Evolutionary conservation across 2,797 vertebrate species (phyloP), one percentile per base, ranked within the genome.

Genomic region (Parotocinclus haroldoi): DNA sequence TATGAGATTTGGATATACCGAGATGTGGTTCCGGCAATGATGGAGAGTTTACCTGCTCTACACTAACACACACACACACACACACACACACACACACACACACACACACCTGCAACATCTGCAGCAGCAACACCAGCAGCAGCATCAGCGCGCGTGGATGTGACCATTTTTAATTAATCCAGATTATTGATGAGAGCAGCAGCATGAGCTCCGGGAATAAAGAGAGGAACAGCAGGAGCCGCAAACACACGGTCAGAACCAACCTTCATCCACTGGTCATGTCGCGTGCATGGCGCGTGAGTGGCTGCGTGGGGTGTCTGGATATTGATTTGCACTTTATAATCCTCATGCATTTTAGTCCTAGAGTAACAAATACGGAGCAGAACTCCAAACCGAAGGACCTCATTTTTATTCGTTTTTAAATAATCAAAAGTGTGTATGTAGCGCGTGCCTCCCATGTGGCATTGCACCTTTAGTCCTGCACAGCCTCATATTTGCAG

Each of bases 181-280:
- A 13, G 13, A 12, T 45, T 12, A 16, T 50, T 10, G 11, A 13
- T 18, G 13, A 40, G 37, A 19, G 17, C 13, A 11, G 48, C 53
- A 66, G 46, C 80, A 92, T 92, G 90, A 91, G 85, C 85, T 92
- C 90, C 58, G 96, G 94, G 78, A 94, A 89, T 88, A 99, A 98
- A 86, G 96, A 98, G 74, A 89, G 94, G 86, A 88, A 92, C 60
- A 92, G 91, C 82, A 88, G 94, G 84, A 92, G 88, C 89, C 92
- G 93, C 84, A 98, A 97, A 93, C 92, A 93, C 60, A 94, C 90
- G 94, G 96, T 99, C 90, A 13, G 18, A 3, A 11, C 10, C 19
- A 1, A 36, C 18, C 18, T 36, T 53, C 17, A 53, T 10, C 17
- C 19, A 49, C 6, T 49, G 13, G 1, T 13, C 10, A 49, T 18